phyloP scores from a whole-genome alignment of 2,113 vertebrate genomes.

The Phoxinus phoxinus region DNA sequence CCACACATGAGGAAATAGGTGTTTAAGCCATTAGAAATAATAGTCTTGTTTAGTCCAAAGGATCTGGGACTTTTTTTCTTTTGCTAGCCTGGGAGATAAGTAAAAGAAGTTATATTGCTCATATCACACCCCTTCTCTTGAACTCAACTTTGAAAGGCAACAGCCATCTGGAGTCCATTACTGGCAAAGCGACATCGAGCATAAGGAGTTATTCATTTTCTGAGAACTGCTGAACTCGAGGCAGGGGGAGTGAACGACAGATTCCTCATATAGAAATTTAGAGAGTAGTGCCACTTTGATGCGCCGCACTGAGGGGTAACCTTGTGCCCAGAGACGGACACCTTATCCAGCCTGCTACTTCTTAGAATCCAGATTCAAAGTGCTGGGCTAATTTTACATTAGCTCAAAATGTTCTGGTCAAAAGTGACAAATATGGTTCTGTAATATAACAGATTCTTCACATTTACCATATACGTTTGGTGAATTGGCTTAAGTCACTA shows the following conservation, averaged over 20 bases:
- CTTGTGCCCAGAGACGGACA: constrained; percentile 73
- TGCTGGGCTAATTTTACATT: constrained; percentile 65
- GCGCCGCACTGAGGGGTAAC: constrained; percentile 65
- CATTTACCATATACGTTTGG: background rate
- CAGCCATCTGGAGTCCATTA: constrained; percentile 26
- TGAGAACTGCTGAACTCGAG: constrained; percentile 63
- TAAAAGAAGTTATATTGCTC: background rate
- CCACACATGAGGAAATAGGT: background rate
- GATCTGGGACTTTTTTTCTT: constrained; percentile 7
- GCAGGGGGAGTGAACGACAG: constrained; percentile 58
- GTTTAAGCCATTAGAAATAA: constrained; percentile 32
- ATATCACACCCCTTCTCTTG: background rate
- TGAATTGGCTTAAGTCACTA: background rate
- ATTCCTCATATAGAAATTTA: constrained; percentile 70
- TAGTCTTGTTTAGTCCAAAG: background rate
- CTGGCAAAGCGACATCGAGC: background rate
- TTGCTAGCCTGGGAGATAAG: background rate
- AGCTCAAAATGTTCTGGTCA: constrained; percentile 26
- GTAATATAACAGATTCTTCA: constrained; percentile 1
- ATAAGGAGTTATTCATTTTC: constrained; percentile 58
- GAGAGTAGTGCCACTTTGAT: constrained; percentile 65
- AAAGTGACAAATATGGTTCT: constrained; percentile 20
- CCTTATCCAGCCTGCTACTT: constrained; percentile 66
- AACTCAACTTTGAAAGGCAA: constrained; percentile 16
- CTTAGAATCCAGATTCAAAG: constrained; percentile 70